These are phyloP conservation scores for Zapus hudsonius DNA, from an alignment of 2,113 vertebrate genomes.

Conservation along the genomic window DNA sequence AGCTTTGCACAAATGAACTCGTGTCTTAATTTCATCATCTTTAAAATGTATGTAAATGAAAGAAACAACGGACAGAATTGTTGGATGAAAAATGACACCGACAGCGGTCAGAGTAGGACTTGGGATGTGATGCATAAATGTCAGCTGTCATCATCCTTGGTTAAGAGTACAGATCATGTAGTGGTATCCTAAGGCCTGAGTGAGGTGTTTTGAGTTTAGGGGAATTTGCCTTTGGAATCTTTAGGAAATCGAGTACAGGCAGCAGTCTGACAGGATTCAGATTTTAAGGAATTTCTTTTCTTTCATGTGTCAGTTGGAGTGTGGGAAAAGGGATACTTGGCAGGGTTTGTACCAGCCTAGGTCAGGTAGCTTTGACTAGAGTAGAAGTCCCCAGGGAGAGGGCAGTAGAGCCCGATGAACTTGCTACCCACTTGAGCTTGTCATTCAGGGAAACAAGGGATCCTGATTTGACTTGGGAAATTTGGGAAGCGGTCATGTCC, in stretches of 20 bases:
- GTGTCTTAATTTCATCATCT: background rate
- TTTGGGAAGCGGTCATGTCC: background rate
- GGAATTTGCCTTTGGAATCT: background rate
- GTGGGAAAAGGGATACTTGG: background rate
- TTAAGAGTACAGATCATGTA: background rate
- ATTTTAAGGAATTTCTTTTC: background rate
- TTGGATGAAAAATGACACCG: background rate
- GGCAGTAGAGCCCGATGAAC: background rate
- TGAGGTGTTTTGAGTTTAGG: background rate
- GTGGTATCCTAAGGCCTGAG: background rate
- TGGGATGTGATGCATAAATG: background rate
- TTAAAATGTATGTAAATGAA: background rate
- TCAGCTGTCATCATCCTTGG: background rate
- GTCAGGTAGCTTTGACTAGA: background rate
- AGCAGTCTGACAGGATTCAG: background rate
- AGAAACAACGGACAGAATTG: background rate
- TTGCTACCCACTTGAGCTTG: background rate
- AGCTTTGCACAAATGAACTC: slow-evolving; percentile 25
- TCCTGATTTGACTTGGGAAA: slow-evolving; percentile 10
- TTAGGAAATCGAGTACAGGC: background rate
- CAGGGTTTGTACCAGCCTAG: background rate
- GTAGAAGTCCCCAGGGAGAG: background rate
- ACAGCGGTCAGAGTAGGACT: background rate
- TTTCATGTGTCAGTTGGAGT: background rate
- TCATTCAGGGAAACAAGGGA: background rate